These are phyloP conservation scores for Scophthalmus maximus DNA, from an alignment of 2,113 vertebrate genomes.

Conservation along the genomic window DNA sequence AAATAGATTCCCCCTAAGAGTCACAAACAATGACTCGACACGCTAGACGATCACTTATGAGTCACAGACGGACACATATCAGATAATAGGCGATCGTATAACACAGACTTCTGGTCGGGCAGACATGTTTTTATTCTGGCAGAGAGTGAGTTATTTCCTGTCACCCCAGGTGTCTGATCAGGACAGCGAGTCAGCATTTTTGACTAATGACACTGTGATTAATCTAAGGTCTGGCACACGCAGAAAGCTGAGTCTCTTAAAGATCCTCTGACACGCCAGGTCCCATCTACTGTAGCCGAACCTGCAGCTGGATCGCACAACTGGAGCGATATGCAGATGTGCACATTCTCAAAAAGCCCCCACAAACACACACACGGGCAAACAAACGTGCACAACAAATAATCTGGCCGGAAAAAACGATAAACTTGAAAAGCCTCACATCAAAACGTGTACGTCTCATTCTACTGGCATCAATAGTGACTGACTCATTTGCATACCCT, in stretches of 20 bases:
- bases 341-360: constrained; percentile 11
- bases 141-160: constrained; percentile 63
- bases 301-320: constrained; percentile 41
- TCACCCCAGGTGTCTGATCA: constrained; percentile 63
- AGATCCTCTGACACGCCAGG: constrained; percentile 71
- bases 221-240: constrained; percentile 50
- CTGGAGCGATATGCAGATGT: constrained; percentile 19
- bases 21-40: constrained; percentile 45
- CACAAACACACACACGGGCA: constrained; percentile 11
- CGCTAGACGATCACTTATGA: constrained; percentile 6
- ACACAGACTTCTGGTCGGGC: neutral
- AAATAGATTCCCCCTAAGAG: constrained; percentile 25
- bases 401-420: constrained; percentile 3
- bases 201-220: constrained; percentile 66
- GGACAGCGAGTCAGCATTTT: constrained; percentile 56
- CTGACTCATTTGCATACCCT: constrained; percentile 44
- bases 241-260: constrained; percentile 60
- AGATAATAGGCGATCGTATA: constrained; percentile 42
- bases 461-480: constrained; percentile 6
- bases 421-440: constrained; percentile 18
- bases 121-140: constrained; percentile 6
- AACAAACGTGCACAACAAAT: neutral
- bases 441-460: neutral
- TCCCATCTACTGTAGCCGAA: constrained; percentile 34
- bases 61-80: constrained; percentile 20